Conservation (phyloP, 2,888 invertebrate genomes). For the Willowsia nigromaculata region DNA sequence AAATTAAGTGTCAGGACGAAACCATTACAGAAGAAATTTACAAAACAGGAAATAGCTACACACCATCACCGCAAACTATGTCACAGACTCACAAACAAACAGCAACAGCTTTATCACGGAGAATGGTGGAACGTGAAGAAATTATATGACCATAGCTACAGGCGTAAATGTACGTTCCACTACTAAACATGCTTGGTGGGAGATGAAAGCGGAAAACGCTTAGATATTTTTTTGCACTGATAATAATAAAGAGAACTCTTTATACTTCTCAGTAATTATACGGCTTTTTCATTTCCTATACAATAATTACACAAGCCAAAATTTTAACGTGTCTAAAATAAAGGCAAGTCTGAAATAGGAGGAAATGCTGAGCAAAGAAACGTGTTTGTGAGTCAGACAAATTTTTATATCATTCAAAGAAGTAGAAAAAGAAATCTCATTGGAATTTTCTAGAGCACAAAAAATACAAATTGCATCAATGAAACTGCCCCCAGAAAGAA, state of each 20-base stretch:
- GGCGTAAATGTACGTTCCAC: background rate
- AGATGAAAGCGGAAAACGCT: background rate
- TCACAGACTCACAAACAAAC: background rate
- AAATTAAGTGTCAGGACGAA: slow-evolving; percentile 69
- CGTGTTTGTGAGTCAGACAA: background rate
- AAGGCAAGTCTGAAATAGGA: background rate
- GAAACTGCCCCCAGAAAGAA: slow-evolving; percentile 13
- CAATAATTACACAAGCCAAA: background rate
- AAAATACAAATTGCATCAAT: slow-evolving; percentile 24
- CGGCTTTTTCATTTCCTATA: background rate
- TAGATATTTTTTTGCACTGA: background rate
- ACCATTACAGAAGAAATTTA: slow-evolving; percentile 47
- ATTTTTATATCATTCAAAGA: background rate
- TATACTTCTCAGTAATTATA: background rate
- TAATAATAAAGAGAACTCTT: background rate
- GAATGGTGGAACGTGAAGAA: background rate
- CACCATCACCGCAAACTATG: background rate
- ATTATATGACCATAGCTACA: background rate
- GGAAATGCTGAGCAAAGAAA: background rate
- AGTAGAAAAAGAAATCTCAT: background rate
- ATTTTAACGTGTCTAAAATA: background rate
- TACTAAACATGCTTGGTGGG: background rate
- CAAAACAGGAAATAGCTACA: background rate
- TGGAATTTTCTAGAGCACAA: background rate
- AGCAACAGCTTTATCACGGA: background rate